Base-by-base conservation (phyloP, 2,888 invertebrate genomes). In the Drosophila anomalata region DNA sequence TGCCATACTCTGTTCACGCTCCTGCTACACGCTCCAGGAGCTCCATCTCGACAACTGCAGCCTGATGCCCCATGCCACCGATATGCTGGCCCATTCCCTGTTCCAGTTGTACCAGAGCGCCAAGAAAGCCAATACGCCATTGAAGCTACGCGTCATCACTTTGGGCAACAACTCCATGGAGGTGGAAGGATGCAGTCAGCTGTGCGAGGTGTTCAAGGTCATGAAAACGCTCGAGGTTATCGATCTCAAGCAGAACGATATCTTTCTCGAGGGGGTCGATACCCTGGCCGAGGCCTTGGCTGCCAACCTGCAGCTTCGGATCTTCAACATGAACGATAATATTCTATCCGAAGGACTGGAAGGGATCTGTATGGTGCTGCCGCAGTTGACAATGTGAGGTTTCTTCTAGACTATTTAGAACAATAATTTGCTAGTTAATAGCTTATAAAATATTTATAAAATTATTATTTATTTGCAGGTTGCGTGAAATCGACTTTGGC, bases 1-100 rank as follows among this genome's bases (percentile, higher is more conserved):
- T 7, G 41, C 41, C 9, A 42, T 42, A 7, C 9, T 42, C 9
- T 9, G 17, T 1, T 42, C 41, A 8, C 11, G 17, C 17, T 17
- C 20, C 7, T 42, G 41, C 41, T 42, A 42, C 41, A 9, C 41
- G 5, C 20, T 42, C 9, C 41, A 42, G 41, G 41, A 42, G n/a
- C 41, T 42, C 2, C 41, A 20, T 17, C 41, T 42, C 17, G 41
- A 42, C 9, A 42, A 11, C 41, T 42, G 41, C 41, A 42, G 41
- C 4, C 41, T 42, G 41, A 42, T 20, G 41, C 41, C 41, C 8
- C 41, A 42, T 9, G 41, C 17, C 17, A 17, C 41, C 41, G 41
- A 4, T 20, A 20, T 42, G 20, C 20, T 42, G 20, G 41, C 41
- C 41, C 17, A 17, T 11, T 9, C 41, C 20, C 11, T 42, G 20